A percentile compares a stretch with the other conserved stretches of the same genome.
Evolutionary conservation across 2,888 invertebrate species (phyloP).

Genomic region (Polydrusus pterygomalis): DNA sequence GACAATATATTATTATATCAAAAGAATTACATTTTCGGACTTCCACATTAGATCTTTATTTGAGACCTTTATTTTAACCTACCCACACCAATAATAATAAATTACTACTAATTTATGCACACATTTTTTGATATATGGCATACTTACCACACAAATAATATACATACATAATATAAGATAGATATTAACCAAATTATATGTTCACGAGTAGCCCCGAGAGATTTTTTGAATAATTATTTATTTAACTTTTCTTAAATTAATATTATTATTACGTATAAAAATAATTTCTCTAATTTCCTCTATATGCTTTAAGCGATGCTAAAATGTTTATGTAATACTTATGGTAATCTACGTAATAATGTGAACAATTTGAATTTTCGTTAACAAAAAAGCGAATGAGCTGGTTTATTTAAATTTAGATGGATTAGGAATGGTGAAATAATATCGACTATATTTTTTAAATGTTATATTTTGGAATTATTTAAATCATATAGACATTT

Average conservation of each 20-base stretch:
- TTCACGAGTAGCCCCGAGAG: conserved; percentile 9
- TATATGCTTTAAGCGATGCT: conserved; percentile 3
- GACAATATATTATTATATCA: too few relatives aligned
- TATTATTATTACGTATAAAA: conserved; percentile 11
- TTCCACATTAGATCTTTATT: too few relatives aligned
- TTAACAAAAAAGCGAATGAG: conserved; percentile 8
- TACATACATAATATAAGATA: neutral
- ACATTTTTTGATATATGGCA: neutral
- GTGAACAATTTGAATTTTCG: conserved; percentile 23
- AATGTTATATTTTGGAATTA: too few relatives aligned
- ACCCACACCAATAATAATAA: too few relatives aligned
- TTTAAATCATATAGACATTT: too few relatives aligned
- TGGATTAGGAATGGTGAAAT: neutral
- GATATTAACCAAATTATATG: neutral
- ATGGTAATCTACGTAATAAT: conserved; percentile 7
- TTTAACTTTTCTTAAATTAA: conserved; percentile 17
- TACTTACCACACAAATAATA: conserved; percentile 7
- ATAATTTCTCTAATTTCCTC: conserved; percentile 9
- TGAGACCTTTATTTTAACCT: too few relatives aligned
- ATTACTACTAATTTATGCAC: neutral
- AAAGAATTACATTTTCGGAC: too few relatives aligned
- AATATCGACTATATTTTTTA: neutral
- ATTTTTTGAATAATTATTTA: conserved; percentile 16
- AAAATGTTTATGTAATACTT: conserved; percentile 8
- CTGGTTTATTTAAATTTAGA: conserved; percentile 8